Conservation (phyloP, 2,113 vertebrate species). For the Amphilophus citrinellus region DNA sequence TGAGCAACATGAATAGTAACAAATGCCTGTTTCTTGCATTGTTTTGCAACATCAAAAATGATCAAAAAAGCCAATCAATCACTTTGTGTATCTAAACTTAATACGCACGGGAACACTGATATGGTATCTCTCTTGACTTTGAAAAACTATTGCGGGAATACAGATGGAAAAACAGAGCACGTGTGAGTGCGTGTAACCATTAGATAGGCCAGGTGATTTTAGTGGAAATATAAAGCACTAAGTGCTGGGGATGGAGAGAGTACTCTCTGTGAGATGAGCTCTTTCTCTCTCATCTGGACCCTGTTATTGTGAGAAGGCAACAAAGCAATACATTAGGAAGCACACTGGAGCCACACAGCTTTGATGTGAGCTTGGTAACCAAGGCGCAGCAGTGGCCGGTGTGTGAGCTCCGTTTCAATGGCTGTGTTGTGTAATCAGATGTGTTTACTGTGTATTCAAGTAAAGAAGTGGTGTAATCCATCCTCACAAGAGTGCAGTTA, state of each 20-base stretch:
- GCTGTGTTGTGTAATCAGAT: conserved; percentile 81
- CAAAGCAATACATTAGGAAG: conserved; percentile 83
- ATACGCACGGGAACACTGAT: conserved; percentile 58
- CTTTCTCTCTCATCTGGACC: conserved; percentile 82
- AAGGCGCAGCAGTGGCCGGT: conserved; percentile 74
- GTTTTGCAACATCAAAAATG: conserved; percentile 14
- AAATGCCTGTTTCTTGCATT: not conserved
- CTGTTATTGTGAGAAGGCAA: conserved; percentile 83
- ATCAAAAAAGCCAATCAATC: conserved; percentile 27
- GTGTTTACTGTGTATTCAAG: conserved; percentile 78
- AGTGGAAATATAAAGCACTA: conserved; percentile 81
- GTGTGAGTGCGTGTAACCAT: conserved; percentile 63
- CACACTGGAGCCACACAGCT: conserved; percentile 75
- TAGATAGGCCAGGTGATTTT: conserved; percentile 80
- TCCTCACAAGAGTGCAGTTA: conserved; percentile 62
- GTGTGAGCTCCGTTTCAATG: conserved; percentile 76
- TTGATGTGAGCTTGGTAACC: conserved; percentile 82
- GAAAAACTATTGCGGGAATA: conserved; percentile 61
- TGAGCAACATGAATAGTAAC: not conserved
- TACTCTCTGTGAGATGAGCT: conserved; percentile 73
- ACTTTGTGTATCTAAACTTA: conserved; percentile 37
- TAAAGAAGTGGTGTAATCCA: conserved; percentile 73
- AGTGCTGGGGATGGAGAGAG: conserved; percentile 79
- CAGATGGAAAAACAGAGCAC: conserved; percentile 51
- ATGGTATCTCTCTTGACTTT: conserved; percentile 51